A percentile compares a stretch with the other conserved stretches of the same genome.
Evolutionary conservation across 2,888 invertebrate species (phyloP).

Genomic region (Melanophora roralis): DNA sequence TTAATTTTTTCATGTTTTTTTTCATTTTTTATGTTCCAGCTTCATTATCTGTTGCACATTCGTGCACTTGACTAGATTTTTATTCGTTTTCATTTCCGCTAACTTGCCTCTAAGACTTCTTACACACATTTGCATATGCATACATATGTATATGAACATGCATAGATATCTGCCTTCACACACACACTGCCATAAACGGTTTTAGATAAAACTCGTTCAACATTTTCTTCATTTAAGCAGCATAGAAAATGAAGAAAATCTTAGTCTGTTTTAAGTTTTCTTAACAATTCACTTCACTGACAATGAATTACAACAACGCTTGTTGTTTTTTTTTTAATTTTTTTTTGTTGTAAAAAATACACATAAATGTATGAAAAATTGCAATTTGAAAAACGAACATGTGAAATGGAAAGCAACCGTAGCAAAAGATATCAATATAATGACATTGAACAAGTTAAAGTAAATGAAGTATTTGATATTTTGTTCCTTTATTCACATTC

Average conservation of each 20-base stretch:
- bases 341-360: too few relatives aligned
- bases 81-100: conserved; percentile 44
- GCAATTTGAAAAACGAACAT: background rate
- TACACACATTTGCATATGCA: conserved; percentile 23
- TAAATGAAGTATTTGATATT: too few relatives aligned
- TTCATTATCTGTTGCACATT: conserved; percentile 52
- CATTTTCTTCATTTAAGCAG: background rate
- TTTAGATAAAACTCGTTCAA: background rate
- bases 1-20: background rate
- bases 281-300: conserved; percentile 46
- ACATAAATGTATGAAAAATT: too few relatives aligned
- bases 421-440: too few relatives aligned
- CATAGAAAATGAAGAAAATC: background rate
- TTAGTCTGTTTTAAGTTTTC: conserved; percentile 34
- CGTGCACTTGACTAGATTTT: conserved; percentile 50
- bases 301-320: conserved; percentile 21
- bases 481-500: too few relatives aligned
- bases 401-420: too few relatives aligned
- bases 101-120: conserved; percentile 27
- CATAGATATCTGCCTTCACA: background rate
- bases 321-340: background rate
- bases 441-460: too few relatives aligned
- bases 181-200: background rate
- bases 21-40: background rate
- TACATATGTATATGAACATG: background rate